Percentiles rank a stretch among this genome's conserved stretches.
phyloP scores from a whole-genome alignment of 2,113 vertebrate genomes.

The Leucosticte australis region DNA sequence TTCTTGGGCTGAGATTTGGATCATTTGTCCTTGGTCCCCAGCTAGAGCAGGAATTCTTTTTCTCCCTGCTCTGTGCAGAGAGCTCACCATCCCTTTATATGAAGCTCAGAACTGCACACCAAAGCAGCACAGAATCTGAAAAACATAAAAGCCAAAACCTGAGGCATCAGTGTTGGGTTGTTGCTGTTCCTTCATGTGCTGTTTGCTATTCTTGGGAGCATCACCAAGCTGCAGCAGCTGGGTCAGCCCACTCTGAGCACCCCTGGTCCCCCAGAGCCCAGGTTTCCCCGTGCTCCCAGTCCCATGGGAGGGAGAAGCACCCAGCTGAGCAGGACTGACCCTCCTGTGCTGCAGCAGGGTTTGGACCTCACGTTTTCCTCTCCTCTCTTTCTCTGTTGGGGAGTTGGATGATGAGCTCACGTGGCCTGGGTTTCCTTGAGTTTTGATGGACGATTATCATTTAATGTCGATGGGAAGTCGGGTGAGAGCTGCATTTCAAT shows the following conservation, averaged over 20 bases:
- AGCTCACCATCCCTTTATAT: background rate
- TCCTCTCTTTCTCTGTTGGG: rapidly evolving
- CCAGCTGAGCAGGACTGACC: rapidly evolving
- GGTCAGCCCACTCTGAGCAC: rapidly evolving
- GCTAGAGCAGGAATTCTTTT: background rate
- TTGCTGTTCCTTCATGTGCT: too few species aligned
- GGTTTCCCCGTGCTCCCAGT: rapidly evolving
- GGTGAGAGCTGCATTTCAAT: background rate
- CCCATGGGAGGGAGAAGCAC: rapidly evolving
- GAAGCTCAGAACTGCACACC: background rate
- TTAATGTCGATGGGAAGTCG: rapidly evolving
- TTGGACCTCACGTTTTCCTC: rapidly evolving
- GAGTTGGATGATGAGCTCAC: rapidly evolving
- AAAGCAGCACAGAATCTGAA: background rate
- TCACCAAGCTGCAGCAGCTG: background rate
- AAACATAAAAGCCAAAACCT: background rate
- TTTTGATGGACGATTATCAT: background rate
- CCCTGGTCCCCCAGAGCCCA: background rate
- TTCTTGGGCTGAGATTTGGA: background rate
- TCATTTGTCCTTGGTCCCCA: background rate
- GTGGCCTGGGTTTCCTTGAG: rapidly evolving
- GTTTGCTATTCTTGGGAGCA: rapidly evolving
- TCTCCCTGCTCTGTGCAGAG: background rate
- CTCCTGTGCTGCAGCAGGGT: rapidly evolving
- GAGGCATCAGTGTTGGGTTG: background rate